phyloP scores from a whole-genome alignment of 2,888 invertebrate genomes.

The Rhagium mordax region DNA sequence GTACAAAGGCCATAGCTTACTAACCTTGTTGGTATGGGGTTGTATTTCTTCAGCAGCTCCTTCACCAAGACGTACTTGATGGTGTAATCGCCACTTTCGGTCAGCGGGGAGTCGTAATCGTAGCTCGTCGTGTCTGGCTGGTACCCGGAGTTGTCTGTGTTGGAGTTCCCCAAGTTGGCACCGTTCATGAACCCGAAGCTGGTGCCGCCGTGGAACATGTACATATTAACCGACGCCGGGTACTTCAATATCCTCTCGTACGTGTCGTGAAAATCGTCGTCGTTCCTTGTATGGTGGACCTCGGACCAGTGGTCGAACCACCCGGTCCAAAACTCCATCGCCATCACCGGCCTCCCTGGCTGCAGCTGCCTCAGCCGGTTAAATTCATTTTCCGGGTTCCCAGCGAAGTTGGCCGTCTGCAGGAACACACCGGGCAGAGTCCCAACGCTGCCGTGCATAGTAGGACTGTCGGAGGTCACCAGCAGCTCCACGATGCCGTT shows the following conservation, averaged over 20 bases:
- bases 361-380: slow-evolving; percentile 68
- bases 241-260: slow-evolving; percentile 56
- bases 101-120: slow-evolving; percentile 92
- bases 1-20: no score
- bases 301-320: slow-evolving; percentile 77
- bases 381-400: slow-evolving; percentile 69
- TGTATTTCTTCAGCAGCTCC: slow-evolving; percentile 68
- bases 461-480: slow-evolving; percentile 72
- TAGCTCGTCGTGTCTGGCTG: slow-evolving; percentile 69
- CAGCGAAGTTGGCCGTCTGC: slow-evolving; percentile 74
- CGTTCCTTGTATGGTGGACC: slow-evolving; percentile 59
- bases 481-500: slow-evolving; percentile 70
- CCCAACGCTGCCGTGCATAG: slow-evolving; percentile 62
- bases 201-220: slow-evolving; percentile 95
- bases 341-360: slow-evolving; percentile 72
- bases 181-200: slow-evolving; percentile 84
- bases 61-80: slow-evolving; percentile 80
- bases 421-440: slow-evolving; percentile 68
- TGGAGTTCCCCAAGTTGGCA: slow-evolving; percentile 49
- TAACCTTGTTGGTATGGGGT: slow-evolving; percentile 58
- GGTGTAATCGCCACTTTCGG: slow-evolving; percentile 91
- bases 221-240: slow-evolving; percentile 83
- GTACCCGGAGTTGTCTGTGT: slow-evolving; percentile 61
- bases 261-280: slow-evolving; percentile 49
- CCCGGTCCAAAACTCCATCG: slow-evolving; percentile 74